Conservation (phyloP, 1,140 invertebrate genomes). For the Papilio xuthus region DNA sequence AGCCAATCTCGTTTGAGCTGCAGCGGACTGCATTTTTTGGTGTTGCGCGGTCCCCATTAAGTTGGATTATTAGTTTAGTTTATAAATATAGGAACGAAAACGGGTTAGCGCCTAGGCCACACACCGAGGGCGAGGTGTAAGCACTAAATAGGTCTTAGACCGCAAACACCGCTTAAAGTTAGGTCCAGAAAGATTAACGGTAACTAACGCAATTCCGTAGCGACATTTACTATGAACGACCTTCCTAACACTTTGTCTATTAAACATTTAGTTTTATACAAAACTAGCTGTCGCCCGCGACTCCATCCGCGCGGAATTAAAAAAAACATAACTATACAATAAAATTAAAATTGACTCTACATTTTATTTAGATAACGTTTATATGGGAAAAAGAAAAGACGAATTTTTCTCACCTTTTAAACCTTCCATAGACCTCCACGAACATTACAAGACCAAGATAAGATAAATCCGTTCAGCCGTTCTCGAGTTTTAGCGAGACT, state of each 20-base stretch:
- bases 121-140: conserved; percentile 49
- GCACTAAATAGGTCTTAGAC: conserved; percentile 56
- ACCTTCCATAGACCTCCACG: no score
- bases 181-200: conserved; percentile 31
- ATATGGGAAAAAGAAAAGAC: no score
- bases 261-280: not conserved
- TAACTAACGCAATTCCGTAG: not conserved
- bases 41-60: conserved; percentile 28
- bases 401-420: no score
- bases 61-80: conserved; percentile 49
- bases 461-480: no score
- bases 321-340: no score
- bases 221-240: conserved; percentile 41
- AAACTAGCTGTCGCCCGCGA: no score
- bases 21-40: conserved; percentile 27
- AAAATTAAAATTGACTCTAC: no score
- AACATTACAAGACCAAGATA: no score
- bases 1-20: conserved; percentile 1
- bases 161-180: conserved; percentile 45
- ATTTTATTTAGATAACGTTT: no score
- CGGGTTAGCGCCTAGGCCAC: conserved; percentile 49
- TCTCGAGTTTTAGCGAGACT: no score
- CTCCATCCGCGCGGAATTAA: no score
- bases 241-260: not conserved
- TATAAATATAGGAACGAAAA: conserved; percentile 46